A percentile compares a stretch with the other conserved stretches of the same genome.
These are phyloP conservation scores for Ashinkailepas kermadecensis DNA, from an alignment of 2,888 invertebrate genomes.

Conservation along the genomic window DNA sequence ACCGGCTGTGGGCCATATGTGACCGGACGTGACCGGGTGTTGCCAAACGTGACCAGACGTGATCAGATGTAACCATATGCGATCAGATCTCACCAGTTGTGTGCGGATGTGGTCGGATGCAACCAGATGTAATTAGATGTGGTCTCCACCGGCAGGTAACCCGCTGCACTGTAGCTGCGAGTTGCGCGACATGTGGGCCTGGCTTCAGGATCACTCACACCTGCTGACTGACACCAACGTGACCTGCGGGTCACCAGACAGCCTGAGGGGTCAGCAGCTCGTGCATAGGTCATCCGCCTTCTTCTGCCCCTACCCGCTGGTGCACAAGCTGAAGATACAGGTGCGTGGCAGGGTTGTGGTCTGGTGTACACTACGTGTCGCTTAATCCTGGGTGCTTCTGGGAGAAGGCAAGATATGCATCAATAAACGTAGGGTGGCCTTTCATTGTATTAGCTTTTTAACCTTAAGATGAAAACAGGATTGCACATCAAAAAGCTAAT, in stretches of 20 bases:
- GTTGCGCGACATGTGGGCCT: conserved; percentile 83
- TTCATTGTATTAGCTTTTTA: background rate
- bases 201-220: conserved; percentile 81
- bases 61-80: no score
- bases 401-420: no score
- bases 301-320: conserved; percentile 32
- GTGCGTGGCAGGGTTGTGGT: background rate
- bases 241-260: conserved; percentile 21
- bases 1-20: no score
- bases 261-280: conserved; percentile 28
- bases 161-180: conserved; percentile 84
- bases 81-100: background rate
- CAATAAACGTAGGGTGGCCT: background rate
- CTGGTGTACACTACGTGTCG: no score
- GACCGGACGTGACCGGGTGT: no score
- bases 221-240: conserved; percentile 52
- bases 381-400: no score
- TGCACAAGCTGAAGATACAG: conserved; percentile 23
- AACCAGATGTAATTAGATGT: no score
- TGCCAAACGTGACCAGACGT: no score
- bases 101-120: background rate
- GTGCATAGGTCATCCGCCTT: conserved; percentile 31
- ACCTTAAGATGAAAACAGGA: no score
- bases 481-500: no score
- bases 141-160: conserved; percentile 56